phyloP scores from a whole-genome alignment of 2,797 vertebrate genomes.

The Neosilurus hyrtlii region DNA sequence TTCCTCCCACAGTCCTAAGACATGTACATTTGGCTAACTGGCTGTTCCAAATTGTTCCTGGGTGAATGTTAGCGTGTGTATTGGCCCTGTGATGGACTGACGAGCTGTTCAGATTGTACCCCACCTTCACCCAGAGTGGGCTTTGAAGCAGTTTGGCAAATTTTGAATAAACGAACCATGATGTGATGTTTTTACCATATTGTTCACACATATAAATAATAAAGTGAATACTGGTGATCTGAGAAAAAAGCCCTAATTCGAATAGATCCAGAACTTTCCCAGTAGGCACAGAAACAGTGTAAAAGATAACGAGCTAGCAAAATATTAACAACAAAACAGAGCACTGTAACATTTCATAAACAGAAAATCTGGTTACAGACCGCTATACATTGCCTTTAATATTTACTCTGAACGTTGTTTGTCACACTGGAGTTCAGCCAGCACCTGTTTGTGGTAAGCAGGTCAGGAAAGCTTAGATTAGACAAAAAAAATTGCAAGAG shows the following conservation, averaged over 20 bases:
- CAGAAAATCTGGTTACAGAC: slow-evolving; percentile 3
- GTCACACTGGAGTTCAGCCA: not conserved
- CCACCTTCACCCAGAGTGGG: too few relatives aligned
- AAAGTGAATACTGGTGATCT: not conserved
- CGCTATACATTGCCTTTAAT: not conserved
- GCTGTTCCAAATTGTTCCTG: too few relatives aligned
- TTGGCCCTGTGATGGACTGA: too few relatives aligned
- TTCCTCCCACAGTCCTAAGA: too few relatives aligned
- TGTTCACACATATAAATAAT: not conserved
- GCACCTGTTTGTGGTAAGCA: not conserved
- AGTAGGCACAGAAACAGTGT: too few relatives aligned
- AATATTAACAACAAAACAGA: not conserved
- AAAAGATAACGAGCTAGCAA: not conserved
- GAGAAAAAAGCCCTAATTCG: not conserved
- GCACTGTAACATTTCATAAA: not conserved
- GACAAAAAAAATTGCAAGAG: not conserved
- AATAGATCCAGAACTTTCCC: not conserved
- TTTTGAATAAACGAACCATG: too few relatives aligned
- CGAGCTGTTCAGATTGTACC: too few relatives aligned
- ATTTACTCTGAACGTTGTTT: slow-evolving; percentile 2
- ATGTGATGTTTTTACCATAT: not conserved
- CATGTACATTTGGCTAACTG: too few relatives aligned
- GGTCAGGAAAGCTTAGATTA: not conserved
- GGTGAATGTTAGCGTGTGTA: too few relatives aligned
- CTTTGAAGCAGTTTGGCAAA: too few relatives aligned